Percentiles rank a stretch among this genome's conserved stretches.
Evolutionary conservation across 1,140 invertebrate species (phyloP).

Genomic region (Pachypeltis micranthus): DNA sequence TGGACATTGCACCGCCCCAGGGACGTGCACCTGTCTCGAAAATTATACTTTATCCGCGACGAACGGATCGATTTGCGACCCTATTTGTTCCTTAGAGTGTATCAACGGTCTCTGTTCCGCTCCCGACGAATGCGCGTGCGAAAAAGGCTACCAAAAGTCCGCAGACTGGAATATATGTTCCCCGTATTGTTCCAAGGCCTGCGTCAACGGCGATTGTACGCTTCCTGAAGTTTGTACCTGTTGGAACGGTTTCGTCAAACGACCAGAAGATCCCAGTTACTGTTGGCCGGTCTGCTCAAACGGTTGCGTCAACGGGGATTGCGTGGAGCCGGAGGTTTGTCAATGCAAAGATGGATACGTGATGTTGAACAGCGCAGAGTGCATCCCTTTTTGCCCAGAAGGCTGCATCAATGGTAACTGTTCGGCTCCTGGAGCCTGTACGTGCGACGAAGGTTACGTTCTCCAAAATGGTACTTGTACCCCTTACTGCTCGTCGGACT

Average conservation of each 20-base stretch:
- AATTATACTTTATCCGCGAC: neutral
- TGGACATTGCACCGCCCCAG: constrained; percentile 2
- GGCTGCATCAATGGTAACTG: neutral
- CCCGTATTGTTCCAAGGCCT: constrained; percentile 1
- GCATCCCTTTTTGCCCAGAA: too few relatives aligned
- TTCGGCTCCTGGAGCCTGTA: neutral
- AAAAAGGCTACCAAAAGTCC: neutral
- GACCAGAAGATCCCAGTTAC: neutral
- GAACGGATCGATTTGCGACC: neutral
- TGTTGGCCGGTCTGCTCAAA: constrained; percentile 3
- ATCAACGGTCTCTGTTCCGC: neutral
- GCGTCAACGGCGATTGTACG: constrained; percentile 4
- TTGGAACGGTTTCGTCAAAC: neutral
- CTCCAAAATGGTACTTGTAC: neutral
- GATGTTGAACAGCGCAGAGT: too few relatives aligned
- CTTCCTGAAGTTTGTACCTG: constrained; percentile 10
- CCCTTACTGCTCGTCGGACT: neutral
- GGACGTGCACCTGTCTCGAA: neutral
- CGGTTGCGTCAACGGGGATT: neutral
- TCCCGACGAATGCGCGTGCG: neutral
- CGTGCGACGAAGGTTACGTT: neutral
- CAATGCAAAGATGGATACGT: neutral
- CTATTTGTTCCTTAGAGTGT: neutral
- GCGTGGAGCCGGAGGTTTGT: constrained; percentile 2
- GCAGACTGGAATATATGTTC: neutral